Evolutionary conservation across 2,888 invertebrate genomes (phyloP), one percentile per base, ranked within the genome.

Genomic region (Scaptomyza parva): DNA sequence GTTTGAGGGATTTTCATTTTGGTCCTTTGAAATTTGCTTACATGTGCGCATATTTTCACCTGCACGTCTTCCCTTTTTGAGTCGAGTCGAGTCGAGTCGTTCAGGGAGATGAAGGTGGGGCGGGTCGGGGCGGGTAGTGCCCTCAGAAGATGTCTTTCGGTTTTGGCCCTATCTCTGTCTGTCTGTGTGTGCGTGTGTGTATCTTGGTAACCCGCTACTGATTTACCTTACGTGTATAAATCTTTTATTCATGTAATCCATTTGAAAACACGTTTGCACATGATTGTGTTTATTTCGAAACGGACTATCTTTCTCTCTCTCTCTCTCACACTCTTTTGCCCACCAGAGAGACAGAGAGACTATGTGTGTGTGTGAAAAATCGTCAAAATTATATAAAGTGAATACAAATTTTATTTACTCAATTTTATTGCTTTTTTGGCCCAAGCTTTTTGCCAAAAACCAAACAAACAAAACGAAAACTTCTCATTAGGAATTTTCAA

Each of bases 181-280:
- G 14, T n/a, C n/a, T n/a, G n/a, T n/a, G n/a, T n/a, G n/a, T n/a
- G n/a, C n/a, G n/a, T n/a, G n/a, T 60, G 63, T 67, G 61, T 67
- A 44, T 37, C 62, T 76, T 72, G 88, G 88, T 78, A 74, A 72
- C 86, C 88, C 84, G 86, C 84, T 78, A 86, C 88, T 85, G 84
- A 88, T 85, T 85, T 83, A 86, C 77, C 86, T 78, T 70, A 88
- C 86, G 80, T 85, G 88, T 73, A 86, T 86, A 85, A 85, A 85
- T 85, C 88, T 85, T 85, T 85, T 85, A 85, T 85, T 85, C 88
- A 85, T 85, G 88, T 85, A 85, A 85, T 85, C 84, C 84, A 85
- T 85, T 85, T 85, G 88, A 73, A 83, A 86, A 85, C 84, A 85
- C 88, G 84, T 88, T 85, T 86, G 86, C 84, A 85, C 88, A 88